Conservation (phyloP, 2,888 invertebrate genomes). For the Epirrhoe tristata region DNA sequence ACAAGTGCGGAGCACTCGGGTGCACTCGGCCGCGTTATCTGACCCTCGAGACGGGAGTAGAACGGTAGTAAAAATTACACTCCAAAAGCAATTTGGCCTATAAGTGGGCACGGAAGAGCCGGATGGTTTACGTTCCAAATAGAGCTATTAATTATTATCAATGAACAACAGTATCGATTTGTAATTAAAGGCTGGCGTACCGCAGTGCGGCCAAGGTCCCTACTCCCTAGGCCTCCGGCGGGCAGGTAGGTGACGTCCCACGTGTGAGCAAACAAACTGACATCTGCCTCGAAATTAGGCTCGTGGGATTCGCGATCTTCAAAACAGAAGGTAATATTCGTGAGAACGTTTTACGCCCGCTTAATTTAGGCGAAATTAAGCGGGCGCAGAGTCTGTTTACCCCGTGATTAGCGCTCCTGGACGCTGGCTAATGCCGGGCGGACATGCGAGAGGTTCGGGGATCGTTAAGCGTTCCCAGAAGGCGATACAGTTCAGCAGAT, state of each 20-base stretch:
- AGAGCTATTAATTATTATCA: conserved; percentile 77
- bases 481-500: conserved; percentile 82
- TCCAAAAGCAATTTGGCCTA: conserved; percentile 66
- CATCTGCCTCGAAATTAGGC: conserved; percentile 73
- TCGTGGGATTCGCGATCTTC: conserved; percentile 77
- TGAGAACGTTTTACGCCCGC: conserved; percentile 72
- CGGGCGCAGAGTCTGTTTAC: conserved; percentile 74
- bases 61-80: conserved; percentile 82
- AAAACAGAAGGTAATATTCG: conserved; percentile 77
- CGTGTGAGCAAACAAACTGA: conserved; percentile 67
- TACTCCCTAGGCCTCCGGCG: conserved; percentile 50
- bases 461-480: conserved; percentile 82
- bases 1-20: conserved; percentile 71
- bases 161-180: conserved; percentile 74
- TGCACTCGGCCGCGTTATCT: conserved; percentile 64
- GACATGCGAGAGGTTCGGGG: conserved; percentile 82
- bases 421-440: conserved; percentile 73
- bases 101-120: conserved; percentile 66
- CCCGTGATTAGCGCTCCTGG: conserved; percentile 77
- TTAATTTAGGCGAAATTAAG: conserved; percentile 80
- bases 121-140: conserved; percentile 56
- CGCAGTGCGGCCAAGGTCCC: conserved; percentile 70
- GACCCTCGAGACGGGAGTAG: conserved; percentile 73
- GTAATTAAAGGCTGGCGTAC: conserved; percentile 68
- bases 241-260: conserved; percentile 64